Base-by-base conservation (phyloP, 2,888 invertebrate species). In the Sphecodes monilicornis region DNA sequence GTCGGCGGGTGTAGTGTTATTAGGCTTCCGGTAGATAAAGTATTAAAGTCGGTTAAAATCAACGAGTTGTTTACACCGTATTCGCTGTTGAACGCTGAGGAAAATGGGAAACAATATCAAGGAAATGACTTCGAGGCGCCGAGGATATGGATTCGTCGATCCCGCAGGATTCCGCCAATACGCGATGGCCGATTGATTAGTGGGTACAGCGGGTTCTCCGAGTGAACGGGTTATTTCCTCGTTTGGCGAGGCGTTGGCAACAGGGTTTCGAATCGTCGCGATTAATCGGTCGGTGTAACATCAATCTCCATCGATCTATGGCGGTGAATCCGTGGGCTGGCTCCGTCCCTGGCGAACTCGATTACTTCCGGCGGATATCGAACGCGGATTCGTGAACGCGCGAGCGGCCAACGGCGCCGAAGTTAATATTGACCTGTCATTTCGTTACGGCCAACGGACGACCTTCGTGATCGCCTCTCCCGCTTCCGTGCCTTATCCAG, bases 291-390 rank as follows among this genome's bases (percentile, higher is more conserved):
- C 43, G 43, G 18, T 13, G 69, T 50, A 79, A 78, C 73, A 70
- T 77, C 82, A 75, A 80, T 84, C 82, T 72, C 70, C 75, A 79
- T 70, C 80, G 82, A 86, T 82, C 72, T 68, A 66, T 60, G 68
- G 18, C 22, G 50, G 36, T 66, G 78, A 84, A 78, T 86, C 76
- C 82, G 50, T 36, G 76, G 66, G 22, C 3, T 50, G 22, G 50
- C 22, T 32, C 41, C 72, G 46, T 73, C 78, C 83, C 81, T 72
- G 73, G 39, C 68, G 88, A 91, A 91, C 87, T 86, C 89, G 89
- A 93, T 93, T 92, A 90, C 92, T 91, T 93, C 92, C 93, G 92
- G 83, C 91, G 92, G 93, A 93, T 92, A 93, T 93, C 91, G 90
- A 91, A 89, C 89, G 85, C 78, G 90, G 91, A 90, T 85, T 91